Conservation (phyloP, 2,888 invertebrate species). For the Zygothrica quintamaculata region DNA sequence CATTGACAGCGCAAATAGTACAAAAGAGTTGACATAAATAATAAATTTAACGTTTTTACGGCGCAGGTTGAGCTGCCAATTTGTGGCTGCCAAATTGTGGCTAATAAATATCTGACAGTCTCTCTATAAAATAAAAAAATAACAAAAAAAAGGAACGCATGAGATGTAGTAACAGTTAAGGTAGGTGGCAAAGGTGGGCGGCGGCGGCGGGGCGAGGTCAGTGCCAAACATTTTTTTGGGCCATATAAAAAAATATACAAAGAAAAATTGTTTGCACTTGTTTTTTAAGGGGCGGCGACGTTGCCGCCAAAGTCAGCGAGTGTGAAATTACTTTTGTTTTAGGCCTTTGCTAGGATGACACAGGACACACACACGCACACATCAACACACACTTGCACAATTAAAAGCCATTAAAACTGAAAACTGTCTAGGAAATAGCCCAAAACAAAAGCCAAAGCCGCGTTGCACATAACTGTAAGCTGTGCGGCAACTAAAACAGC, state of each 20-base stretch:
- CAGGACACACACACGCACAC: slow-evolving; percentile 8
- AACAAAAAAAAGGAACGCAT: slow-evolving; percentile 12
- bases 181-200: background rate
- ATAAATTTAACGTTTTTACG: slow-evolving; percentile 71
- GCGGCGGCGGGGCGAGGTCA: slow-evolving; percentile 18
- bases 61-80: slow-evolving; percentile 66
- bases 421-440: slow-evolving; percentile 65
- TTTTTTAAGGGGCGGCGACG: no score
- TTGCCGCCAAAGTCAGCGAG: slow-evolving; percentile 73
- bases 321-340: slow-evolving; percentile 82
- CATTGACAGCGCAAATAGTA: slow-evolving; percentile 72
- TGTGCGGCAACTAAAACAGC: slow-evolving; percentile 1
- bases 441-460: slow-evolving; percentile 24
- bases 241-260: slow-evolving; percentile 28
- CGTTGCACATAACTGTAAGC: slow-evolving; percentile 14
- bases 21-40: slow-evolving; percentile 79
- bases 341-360: slow-evolving; percentile 17
- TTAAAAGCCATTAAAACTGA: slow-evolving; percentile 79
- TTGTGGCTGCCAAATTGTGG: slow-evolving; percentile 78
- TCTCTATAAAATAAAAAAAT: slow-evolving; percentile 27
- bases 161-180: background rate
- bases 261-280: slow-evolving; percentile 71
- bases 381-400: slow-evolving; percentile 44
- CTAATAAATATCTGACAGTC: slow-evolving; percentile 76
- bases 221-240: slow-evolving; percentile 11